These are phyloP conservation scores for Connochaetes taurinus DNA, from an alignment of 2,113 vertebrate species.

Conservation along the genomic window DNA sequence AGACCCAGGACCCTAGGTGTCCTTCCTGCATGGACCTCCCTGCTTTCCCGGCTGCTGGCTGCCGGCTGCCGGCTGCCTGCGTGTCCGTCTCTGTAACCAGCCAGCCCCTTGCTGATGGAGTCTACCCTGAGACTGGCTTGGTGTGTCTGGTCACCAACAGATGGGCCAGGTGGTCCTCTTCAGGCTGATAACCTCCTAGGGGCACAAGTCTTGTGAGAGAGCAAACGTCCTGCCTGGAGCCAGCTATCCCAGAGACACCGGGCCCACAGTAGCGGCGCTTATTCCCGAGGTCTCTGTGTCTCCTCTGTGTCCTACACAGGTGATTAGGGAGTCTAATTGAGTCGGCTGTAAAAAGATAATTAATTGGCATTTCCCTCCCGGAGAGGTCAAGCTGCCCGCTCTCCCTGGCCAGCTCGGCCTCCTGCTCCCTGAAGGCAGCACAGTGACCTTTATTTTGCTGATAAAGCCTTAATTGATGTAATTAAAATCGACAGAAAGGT, in stretches of 20 bases:
- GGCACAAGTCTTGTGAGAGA: constrained; percentile 50
- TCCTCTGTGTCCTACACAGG: constrained; percentile 77
- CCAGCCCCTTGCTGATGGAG: constrained; percentile 54
- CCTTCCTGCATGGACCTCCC: rapidly evolving
- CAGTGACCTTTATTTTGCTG: constrained; percentile 79
- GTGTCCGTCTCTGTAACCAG: rapidly evolving
- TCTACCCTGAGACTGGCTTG: constrained; percentile 69
- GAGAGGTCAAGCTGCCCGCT: constrained; percentile 83
- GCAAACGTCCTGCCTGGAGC: constrained; percentile 40
- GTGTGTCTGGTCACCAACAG: constrained; percentile 82
- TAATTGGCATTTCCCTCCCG: constrained; percentile 79
- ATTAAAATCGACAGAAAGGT: constrained; percentile 72
- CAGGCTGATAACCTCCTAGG: constrained; percentile 53
- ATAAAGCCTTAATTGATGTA: constrained; percentile 67
- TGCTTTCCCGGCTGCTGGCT: rapidly evolving
- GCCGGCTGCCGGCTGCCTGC: rapidly evolving
- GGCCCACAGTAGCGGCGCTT: constrained; percentile 4
- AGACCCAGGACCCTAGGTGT: not conserved
- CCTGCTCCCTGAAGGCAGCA: constrained; percentile 65
- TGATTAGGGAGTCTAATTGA: constrained; percentile 83
- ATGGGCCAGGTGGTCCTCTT: not conserved
- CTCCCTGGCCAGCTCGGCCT: constrained; percentile 62
- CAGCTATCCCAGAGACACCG: constrained; percentile 57
- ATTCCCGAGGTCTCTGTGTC: not conserved
- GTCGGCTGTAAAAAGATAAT: constrained; percentile 83